Base-by-base conservation (phyloP, 2,888 invertebrate species). In the Pseudeuparius sepicola region DNA sequence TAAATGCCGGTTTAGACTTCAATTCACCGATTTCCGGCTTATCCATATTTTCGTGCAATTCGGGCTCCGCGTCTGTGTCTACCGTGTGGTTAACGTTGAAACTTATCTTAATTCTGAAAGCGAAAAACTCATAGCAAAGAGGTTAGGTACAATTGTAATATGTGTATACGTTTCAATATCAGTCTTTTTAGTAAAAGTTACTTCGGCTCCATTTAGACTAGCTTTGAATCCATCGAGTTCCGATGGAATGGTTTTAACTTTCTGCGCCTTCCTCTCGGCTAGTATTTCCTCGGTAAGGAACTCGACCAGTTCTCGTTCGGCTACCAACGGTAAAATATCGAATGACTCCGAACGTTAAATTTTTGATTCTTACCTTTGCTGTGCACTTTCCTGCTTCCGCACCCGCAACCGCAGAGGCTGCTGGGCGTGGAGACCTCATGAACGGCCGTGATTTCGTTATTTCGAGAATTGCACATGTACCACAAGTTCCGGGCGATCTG, bases 61-160 rank as follows among this genome's bases (percentile, higher is more conserved):
- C 78, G 2, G 79, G 71, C 29, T 79, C 81, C 3, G 71, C 55
- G 32, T 87, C 87, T 1, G 86, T 71, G 56, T 93, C 90, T 1
- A 96, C 93, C 0, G 92, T 86, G 62, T 94, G 90, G 61, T 96
- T 97, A 1, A 97, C 84, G 58, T 93, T 94, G 60, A 94, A 85
- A 36, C 73, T 78, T 26, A 96, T 73, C 31, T 70, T 71, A 42
- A 90, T 72, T 43, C 84, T 85, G 52, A 14, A 63, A 61, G 33
- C 26, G 4, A 35, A 16, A 24, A n/a, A n/a, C n/a, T n/a, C n/a
- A n/a, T n/a, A 28, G n/a, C 14, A n/a, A n/a, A n/a, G n/a, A n/a
- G n/a, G n/a, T n/a, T n/a, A n/a, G n/a, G n/a, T n/a, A n/a, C n/a
- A n/a, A n/a, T n/a, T n/a, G n/a, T n/a, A n/a, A n/a, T n/a, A n/a